phyloP scores from a whole-genome alignment of 2,888 invertebrate species.

The Drosophila tanythrix region DNA sequence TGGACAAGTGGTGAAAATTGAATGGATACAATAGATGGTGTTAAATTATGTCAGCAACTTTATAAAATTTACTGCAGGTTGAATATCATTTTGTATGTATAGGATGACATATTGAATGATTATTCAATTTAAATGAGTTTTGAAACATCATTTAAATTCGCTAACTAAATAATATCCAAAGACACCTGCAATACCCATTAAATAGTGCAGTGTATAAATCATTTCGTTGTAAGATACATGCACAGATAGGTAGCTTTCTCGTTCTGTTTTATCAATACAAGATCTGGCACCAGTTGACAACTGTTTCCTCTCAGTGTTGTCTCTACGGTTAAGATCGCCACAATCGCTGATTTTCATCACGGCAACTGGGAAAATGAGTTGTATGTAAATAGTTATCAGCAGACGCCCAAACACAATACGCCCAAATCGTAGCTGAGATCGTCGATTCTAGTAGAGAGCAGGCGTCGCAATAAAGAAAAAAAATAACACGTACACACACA shows the following conservation, averaged over 20 bases:
- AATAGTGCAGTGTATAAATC: slow-evolving; percentile 25
- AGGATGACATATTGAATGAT: background rate
- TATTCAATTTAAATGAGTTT: background rate
- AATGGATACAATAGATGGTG: background rate
- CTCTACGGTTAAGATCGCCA: slow-evolving; percentile 49
- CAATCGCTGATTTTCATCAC: slow-evolving; percentile 77
- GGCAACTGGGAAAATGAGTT: slow-evolving; percentile 58
- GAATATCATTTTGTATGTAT: background rate
- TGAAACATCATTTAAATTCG: background rate
- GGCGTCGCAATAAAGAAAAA: slow-evolving; percentile 49
- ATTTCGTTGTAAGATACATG: slow-evolving; percentile 6
- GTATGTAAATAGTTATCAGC: slow-evolving; percentile 63
- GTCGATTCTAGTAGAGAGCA: slow-evolving; percentile 48
- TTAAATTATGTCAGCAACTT: background rate
- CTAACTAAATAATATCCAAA: background rate
- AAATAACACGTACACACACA: background rate
- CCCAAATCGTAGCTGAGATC: slow-evolving; percentile 57
- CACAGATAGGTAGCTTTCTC: slow-evolving; percentile 11
- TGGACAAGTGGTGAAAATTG: background rate
- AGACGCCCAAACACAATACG: slow-evolving; percentile 77
- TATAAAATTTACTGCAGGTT: background rate
- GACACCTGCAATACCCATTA: background rate
- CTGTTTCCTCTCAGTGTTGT: slow-evolving; percentile 51
- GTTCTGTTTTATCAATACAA: slow-evolving; percentile 30
- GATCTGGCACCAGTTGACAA: slow-evolving; percentile 54